phyloP scores from a whole-genome alignment of 2,888 invertebrate species.

The Stenolophus ochropezus region DNA sequence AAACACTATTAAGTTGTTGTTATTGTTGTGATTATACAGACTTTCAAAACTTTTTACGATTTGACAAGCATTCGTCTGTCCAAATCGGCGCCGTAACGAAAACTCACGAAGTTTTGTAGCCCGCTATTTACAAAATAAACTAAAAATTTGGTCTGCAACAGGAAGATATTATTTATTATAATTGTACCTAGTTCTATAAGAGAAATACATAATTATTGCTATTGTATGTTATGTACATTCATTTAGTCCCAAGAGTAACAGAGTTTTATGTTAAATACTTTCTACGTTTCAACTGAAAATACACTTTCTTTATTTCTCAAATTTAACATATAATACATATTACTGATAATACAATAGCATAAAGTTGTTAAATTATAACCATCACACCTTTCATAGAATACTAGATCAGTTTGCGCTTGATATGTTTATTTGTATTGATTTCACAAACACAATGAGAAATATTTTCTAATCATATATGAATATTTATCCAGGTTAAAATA shows the following conservation, averaged over 20 bases:
- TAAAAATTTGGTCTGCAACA: slow-evolving; percentile 48
- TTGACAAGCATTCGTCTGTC: slow-evolving; percentile 18
- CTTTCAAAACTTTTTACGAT: slow-evolving; percentile 1
- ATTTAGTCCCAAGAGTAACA: slow-evolving; percentile 38
- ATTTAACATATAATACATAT: slow-evolving; percentile 48
- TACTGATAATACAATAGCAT: slow-evolving; percentile 48
- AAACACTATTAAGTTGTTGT: neutral
- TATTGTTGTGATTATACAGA: neutral
- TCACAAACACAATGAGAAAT: slow-evolving; percentile 38
- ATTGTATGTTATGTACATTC: slow-evolving; percentile 46
- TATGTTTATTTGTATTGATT: slow-evolving; percentile 51
- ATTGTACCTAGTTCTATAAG: slow-evolving; percentile 31
- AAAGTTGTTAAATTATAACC: slow-evolving; percentile 43
- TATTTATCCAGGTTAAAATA: slow-evolving; percentile 51
- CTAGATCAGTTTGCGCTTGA: slow-evolving; percentile 46
- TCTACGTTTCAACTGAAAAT: slow-evolving; percentile 51
- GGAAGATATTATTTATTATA: slow-evolving; percentile 40
- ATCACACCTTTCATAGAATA: slow-evolving; percentile 35
- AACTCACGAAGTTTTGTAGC: neutral
- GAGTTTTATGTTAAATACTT: slow-evolving; percentile 25
- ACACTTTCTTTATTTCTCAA: slow-evolving; percentile 53
- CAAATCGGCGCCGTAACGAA: slow-evolving; percentile 5
- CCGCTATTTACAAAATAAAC: slow-evolving; percentile 25
- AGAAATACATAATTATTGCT: slow-evolving; percentile 49
- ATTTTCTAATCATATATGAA: slow-evolving; percentile 21